These are phyloP conservation scores for Hystrix cristata DNA, from an alignment of 2,113 vertebrate species.

Conservation along the genomic window DNA sequence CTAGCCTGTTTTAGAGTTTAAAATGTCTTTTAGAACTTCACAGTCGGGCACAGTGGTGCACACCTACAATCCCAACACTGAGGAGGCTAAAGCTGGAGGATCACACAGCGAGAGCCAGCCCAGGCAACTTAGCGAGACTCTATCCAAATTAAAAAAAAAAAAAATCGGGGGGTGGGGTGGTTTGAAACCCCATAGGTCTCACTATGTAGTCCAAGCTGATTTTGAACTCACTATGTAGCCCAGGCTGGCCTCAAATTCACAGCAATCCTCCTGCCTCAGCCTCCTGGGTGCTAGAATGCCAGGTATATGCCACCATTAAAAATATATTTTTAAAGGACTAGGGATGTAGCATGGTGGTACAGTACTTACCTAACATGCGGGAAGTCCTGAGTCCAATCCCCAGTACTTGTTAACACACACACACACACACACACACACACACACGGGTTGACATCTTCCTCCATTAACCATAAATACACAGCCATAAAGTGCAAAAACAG, in stretches of 20 bases:
- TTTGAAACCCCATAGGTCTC: not conserved
- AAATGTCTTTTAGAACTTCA: not conserved
- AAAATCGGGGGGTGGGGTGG: not conserved
- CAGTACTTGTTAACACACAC: not conserved
- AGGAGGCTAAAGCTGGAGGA: not conserved
- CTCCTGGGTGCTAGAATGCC: not conserved
- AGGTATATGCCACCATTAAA: not conserved
- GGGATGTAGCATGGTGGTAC: not conserved
- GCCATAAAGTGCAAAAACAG: not conserved
- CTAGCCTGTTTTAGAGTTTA: constrained; percentile 30
- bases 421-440: not conserved
- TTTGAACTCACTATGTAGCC: not conserved
- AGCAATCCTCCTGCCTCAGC: not conserved
- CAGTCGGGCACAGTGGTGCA: not conserved
- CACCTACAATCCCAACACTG: not conserved
- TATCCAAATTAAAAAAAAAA: not conserved
- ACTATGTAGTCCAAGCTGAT: not conserved
- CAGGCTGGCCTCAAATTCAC: not conserved
- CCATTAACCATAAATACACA: not conserved
- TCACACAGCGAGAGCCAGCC: not conserved
- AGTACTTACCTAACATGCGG: not conserved
- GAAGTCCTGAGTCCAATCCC: not conserved
- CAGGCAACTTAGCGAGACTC: not conserved
- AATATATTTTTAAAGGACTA: not conserved
- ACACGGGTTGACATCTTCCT: not conserved